Evolutionary conservation across 2,113 vertebrate species (phyloP), one percentile per base, ranked within the genome.

Genomic region (Saguinus midas): DNA sequence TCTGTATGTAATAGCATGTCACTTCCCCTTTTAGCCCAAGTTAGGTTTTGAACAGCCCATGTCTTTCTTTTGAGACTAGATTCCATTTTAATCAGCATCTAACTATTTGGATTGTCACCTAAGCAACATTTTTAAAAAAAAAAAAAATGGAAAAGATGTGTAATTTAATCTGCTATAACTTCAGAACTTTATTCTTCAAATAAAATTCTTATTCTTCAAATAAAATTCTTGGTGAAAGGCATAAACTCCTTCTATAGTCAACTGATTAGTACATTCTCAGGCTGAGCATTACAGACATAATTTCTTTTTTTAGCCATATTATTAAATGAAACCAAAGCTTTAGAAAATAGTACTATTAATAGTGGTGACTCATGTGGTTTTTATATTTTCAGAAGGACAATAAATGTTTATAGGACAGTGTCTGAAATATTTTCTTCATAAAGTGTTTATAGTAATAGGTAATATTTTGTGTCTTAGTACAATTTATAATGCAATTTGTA

Each of bases 321-420:
- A 57, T 90, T 95, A 94, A 91, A 86, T 91, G 68, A 89, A 94
- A 88, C 40, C 20, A 91, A 92, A 89, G 27, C 76, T 96, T 97
- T 75, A 85, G 40, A 50, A 97, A 97, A 84, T 64, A 97, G 23
- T 93, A 72, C 79, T 96, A 86, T 97, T 94, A 90, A 81, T 97
- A 93, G 16, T 73, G 45, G 16, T 82, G 58, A 89, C 23, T 91
- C 79, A 35, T 80, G 43, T 90, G 35, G 35, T 93, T 43, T 90
- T 94, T 11, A 68, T 73, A 82, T 90, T 96, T 97, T 93, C 86
- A 87, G 48, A 96, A 96, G 57, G 52, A 80, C 14, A 48, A 5
- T 70, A 83, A 94, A 76, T 3, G 45, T 96, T 83, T 72, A 75
- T 0, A 91, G 37, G 37, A 37, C n/a, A 92, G 20, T 32, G 13